A percentile compares a stretch with the other conserved stretches of the same genome.
These are phyloP conservation scores for Parapsyche elsis DNA, from an alignment of 1,140 invertebrate genomes.

Conservation along the genomic window DNA sequence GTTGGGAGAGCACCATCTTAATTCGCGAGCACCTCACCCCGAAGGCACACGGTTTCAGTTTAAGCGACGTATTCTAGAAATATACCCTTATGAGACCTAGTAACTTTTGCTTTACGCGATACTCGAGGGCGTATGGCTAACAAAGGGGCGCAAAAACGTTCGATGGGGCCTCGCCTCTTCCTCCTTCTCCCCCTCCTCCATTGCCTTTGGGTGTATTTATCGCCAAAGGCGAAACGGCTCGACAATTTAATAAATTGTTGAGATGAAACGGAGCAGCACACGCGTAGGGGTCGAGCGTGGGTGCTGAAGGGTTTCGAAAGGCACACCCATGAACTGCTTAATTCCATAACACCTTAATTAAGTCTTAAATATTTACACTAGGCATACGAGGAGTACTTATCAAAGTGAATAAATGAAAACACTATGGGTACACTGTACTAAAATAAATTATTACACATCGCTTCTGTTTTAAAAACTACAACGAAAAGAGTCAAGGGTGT, in stretches of 20 bases:
- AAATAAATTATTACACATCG: too few relatives aligned
- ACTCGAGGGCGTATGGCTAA: background rate
- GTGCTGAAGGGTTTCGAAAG: background rate
- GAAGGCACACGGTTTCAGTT: background rate
- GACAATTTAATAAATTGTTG: slow-evolving; percentile 39
- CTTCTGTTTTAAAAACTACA: too few relatives aligned
- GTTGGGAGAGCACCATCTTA: slow-evolving; percentile 34
- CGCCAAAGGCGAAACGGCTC: slow-evolving; percentile 31
- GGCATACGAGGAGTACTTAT: too few relatives aligned
- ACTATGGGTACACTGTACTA: too few relatives aligned
- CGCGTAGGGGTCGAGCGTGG: slow-evolving; percentile 14
- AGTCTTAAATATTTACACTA: background rate
- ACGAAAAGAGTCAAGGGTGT: too few relatives aligned
- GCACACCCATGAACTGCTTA: background rate
- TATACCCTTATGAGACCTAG: background rate
- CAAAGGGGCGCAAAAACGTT: too few relatives aligned
- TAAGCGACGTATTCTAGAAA: background rate
- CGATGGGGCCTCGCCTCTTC: background rate
- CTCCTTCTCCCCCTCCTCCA: background rate
- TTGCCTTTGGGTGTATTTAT: slow-evolving; percentile 6
- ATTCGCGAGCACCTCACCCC: background rate
- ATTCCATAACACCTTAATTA: background rate
- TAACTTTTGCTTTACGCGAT: slow-evolving; percentile 20
- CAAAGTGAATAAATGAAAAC: too few relatives aligned
- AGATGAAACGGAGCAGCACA: slow-evolving; percentile 3